Percentiles rank a stretch among this genome's conserved stretches.
These are phyloP conservation scores for Pterocles gutturalis DNA, from an alignment of 2,113 vertebrate species.

Conservation along the genomic window DNA sequence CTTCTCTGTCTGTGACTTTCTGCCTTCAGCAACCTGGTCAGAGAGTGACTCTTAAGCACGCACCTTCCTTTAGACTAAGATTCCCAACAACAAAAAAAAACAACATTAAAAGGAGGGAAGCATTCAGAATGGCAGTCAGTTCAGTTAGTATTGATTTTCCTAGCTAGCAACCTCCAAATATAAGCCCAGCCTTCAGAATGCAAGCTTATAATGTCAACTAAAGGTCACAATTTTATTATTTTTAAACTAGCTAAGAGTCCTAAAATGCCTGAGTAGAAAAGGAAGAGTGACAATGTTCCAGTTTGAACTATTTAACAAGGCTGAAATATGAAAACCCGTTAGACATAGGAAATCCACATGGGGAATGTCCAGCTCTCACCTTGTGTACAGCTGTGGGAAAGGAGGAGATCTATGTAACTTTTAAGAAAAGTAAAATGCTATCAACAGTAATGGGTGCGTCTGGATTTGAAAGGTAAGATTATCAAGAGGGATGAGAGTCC, in stretches of 20 bases:
- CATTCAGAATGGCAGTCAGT: background rate
- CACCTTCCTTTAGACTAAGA: background rate
- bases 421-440: background rate
- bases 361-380: background rate
- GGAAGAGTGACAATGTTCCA: background rate
- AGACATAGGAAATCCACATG: background rate
- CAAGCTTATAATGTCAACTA: background rate
- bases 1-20: background rate
- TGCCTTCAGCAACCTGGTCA: background rate
- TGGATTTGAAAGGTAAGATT: background rate
- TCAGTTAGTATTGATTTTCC: background rate
- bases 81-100: background rate
- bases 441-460: background rate
- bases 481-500: background rate
- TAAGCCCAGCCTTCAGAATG: background rate
- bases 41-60: background rate
- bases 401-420: background rate
- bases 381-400: background rate
- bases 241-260: background rate
- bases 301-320: background rate
- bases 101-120: background rate
- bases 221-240: constrained; percentile 13
- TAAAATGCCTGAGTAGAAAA: background rate
- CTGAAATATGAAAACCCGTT: background rate
- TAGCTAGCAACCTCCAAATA: background rate